Conservation (phyloP, 1,140 invertebrate species). For the Trachymyrmex septentrionalis region DNA sequence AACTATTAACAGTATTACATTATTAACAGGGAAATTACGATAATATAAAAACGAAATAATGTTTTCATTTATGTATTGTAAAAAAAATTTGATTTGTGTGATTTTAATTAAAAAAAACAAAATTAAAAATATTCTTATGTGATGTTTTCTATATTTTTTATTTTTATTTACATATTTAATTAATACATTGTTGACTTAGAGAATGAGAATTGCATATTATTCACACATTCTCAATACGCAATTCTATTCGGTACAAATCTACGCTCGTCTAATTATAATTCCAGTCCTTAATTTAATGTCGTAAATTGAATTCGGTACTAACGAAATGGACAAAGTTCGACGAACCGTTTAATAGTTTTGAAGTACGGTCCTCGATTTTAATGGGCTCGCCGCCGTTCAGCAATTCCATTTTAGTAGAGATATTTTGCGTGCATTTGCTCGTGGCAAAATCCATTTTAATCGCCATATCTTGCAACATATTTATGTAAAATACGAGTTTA, state of each 20-base stretch:
- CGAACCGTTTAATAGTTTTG: slow-evolving; percentile 63
- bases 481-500: slow-evolving; percentile 7
- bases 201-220: slow-evolving; percentile 14
- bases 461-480: slow-evolving; percentile 36
- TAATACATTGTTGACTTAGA: background rate
- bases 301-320: slow-evolving; percentile 58
- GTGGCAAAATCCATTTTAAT: slow-evolving; percentile 24
- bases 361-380: slow-evolving; percentile 60
- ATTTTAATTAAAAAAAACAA: slow-evolving; percentile 17
- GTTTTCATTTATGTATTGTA: background rate
- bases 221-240: background rate
- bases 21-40: background rate
- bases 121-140: background rate
- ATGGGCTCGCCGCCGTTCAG: slow-evolving; percentile 53
- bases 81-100: background rate
- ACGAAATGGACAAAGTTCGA: slow-evolving; percentile 63
- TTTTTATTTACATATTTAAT: slow-evolving; percentile 33
- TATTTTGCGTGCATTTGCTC: slow-evolving; percentile 52
- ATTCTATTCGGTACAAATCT: slow-evolving; percentile 30
- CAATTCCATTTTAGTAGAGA: slow-evolving; percentile 50
- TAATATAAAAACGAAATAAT: background rate
- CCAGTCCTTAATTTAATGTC: slow-evolving; percentile 59
- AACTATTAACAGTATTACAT: background rate
- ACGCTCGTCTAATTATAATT: slow-evolving; percentile 55
- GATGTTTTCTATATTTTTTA: background rate